A percentile compares a stretch with the other conserved stretches of the same genome.
Evolutionary conservation across 2,113 vertebrate genomes (phyloP).

Genomic region (Emydura subglobosa): DNA sequence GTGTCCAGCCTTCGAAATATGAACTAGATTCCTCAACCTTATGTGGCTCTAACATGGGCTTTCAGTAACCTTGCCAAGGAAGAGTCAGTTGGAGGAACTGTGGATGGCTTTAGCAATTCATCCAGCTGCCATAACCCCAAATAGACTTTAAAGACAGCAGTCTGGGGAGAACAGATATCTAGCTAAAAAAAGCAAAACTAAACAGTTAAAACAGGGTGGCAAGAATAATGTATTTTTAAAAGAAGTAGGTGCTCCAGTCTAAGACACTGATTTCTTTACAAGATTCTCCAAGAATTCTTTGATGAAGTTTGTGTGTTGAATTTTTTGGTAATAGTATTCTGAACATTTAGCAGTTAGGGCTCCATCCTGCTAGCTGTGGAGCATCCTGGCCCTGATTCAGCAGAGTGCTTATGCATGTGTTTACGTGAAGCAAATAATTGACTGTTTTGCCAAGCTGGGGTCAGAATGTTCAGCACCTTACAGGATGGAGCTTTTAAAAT

Average conservation of each 20-base stretch:
- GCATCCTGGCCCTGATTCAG: no score
- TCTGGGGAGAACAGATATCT: not conserved
- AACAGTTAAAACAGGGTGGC: not conserved
- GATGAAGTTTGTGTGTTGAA: no score
- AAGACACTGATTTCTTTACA: no score
- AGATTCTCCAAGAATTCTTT: no score
- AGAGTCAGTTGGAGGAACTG: not conserved
- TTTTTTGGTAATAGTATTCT: no score
- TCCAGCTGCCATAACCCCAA: conserved; percentile 4
- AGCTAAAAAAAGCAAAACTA: no score
- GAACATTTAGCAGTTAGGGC: no score
- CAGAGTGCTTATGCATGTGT: not conserved
- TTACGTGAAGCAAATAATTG: not conserved
- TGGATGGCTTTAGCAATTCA: not conserved
- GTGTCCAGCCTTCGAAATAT: not conserved
- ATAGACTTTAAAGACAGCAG: not conserved
- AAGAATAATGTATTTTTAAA: not conserved
- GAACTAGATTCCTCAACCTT: conserved; percentile 39
- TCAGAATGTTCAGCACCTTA: not conserved
- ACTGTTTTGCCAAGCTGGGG: not conserved
- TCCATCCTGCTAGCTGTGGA: no score
- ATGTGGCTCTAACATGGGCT: not conserved
- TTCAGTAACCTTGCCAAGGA: conserved; percentile 8
- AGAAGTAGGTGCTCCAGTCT: not conserved
- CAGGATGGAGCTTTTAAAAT: not conserved